These are phyloP conservation scores for Engraulis encrasicolus DNA, from an alignment of 2,113 vertebrate species.

Conservation along the genomic window DNA sequence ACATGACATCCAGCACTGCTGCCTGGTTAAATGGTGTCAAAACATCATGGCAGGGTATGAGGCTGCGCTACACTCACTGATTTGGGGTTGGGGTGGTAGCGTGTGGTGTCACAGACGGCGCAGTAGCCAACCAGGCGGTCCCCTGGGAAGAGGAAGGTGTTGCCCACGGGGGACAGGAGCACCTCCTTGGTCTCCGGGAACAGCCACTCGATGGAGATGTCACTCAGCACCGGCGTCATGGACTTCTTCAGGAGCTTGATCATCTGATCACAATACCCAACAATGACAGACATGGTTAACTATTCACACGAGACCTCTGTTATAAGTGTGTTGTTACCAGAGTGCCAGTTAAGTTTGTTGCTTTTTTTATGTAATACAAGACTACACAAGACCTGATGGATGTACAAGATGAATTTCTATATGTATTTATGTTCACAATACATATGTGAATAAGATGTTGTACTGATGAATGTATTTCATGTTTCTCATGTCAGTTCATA, in stretches of 20 bases:
- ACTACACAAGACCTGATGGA: background rate
- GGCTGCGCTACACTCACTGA: constrained; percentile 89
- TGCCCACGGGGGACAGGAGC: constrained; percentile 85
- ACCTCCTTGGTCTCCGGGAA: constrained; percentile 91
- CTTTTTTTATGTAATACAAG: too few species aligned
- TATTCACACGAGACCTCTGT: too few species aligned
- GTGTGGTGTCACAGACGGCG: constrained; percentile 84
- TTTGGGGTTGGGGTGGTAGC: constrained; percentile 80
- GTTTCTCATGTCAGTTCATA: too few species aligned
- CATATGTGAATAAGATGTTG: background rate
- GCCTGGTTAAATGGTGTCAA: too few species aligned
- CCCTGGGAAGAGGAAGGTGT: constrained; percentile 89
- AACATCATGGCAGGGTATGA: too few species aligned
- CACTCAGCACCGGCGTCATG: constrained; percentile 87
- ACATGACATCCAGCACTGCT: too few species aligned
- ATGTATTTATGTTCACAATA: background rate
- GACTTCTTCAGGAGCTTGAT: constrained; percentile 91
- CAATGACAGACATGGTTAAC: too few species aligned
- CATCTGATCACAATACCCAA: constrained; percentile 78
- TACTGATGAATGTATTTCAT: too few species aligned
- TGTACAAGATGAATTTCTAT: background rate
- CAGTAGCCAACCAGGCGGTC: constrained; percentile 87
- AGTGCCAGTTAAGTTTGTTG: too few species aligned
- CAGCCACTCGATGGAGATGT: constrained; percentile 92
- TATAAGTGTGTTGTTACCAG: too few species aligned